A percentile compares a stretch with the other conserved stretches of the same genome.
These are phyloP conservation scores for Notothenia rossii DNA, from an alignment of 2,113 vertebrate genomes.

Conservation along the genomic window DNA sequence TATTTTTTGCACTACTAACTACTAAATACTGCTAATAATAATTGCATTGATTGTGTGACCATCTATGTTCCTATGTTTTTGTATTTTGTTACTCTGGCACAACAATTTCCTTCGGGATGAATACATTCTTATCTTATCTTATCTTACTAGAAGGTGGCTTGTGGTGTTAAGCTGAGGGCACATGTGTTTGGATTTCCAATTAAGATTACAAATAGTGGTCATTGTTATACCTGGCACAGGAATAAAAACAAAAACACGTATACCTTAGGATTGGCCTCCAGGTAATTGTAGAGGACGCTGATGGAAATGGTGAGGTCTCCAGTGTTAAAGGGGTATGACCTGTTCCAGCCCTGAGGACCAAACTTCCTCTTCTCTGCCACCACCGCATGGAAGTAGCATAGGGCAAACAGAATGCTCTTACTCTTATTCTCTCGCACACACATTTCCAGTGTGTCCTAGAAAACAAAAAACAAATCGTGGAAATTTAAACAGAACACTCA, in stretches of 20 bases:
- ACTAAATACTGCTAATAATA: too few species aligned
- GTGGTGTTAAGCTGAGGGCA: conserved; percentile 37
- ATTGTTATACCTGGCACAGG: background rate
- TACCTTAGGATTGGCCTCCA: conserved; percentile 94
- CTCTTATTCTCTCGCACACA: conserved; percentile 93
- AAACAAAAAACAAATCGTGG: conserved; percentile 13
- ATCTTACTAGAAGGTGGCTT: background rate
- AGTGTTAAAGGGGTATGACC: conserved; percentile 91
- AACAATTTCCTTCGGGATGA: too few species aligned
- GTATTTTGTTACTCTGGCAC: too few species aligned
- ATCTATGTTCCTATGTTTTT: too few species aligned
- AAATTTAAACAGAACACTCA: background rate
- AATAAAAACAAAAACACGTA: conserved; percentile 3
- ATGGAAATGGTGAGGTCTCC: conserved; percentile 96
- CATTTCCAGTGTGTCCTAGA: conserved; percentile 94
- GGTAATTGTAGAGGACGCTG: conserved; percentile 93
- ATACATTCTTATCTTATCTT: too few species aligned
- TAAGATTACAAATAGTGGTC: conserved; percentile 37
- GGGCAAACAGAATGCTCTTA: conserved; percentile 92
- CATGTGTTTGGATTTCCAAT: conserved; percentile 55
- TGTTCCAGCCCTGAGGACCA: conserved; percentile 96
- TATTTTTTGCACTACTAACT: too few species aligned
- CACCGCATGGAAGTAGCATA: conserved; percentile 96
- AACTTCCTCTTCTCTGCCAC: conserved; percentile 94
- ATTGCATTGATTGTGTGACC: too few species aligned